Conservation (phyloP, 2,113 vertebrate genomes). For the Saccopteryx leptura region DNA sequence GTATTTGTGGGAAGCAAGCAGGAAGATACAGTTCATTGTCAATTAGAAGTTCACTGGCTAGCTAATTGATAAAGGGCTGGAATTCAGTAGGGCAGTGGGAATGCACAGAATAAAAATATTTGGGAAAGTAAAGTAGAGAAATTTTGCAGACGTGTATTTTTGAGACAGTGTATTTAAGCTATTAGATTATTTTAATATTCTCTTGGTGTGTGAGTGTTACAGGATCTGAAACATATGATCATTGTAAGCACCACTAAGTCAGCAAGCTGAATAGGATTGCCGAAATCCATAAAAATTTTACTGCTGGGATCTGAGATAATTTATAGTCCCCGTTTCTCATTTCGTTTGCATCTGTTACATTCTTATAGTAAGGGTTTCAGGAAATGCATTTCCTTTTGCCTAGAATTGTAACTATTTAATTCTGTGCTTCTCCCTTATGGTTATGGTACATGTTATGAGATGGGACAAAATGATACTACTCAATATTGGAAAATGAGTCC, state of each 20-base stretch:
- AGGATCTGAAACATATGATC: neutral
- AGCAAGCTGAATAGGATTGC: neutral
- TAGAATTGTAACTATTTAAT: slow-evolving; percentile 2
- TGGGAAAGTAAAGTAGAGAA: neutral
- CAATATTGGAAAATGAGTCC: neutral
- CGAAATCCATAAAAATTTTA: slow-evolving; percentile 38
- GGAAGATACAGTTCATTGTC: neutral
- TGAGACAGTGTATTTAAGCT: neutral
- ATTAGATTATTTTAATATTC: neutral
- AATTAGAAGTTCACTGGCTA: neutral
- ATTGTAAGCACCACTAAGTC: neutral
- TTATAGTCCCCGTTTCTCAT: neutral
- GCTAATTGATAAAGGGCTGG: neutral
- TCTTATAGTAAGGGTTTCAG: neutral
- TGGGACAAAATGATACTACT: neutral
- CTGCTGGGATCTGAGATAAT: neutral
- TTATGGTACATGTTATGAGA: neutral
- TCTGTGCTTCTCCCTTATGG: neutral
- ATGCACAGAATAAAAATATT: neutral
- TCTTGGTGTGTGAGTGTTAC: neutral
- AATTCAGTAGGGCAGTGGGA: neutral
- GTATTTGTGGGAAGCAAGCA: neutral
- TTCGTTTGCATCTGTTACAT: neutral
- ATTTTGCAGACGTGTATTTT: slow-evolving; percentile 5
- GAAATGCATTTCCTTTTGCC: slow-evolving; percentile 33